Conservation (phyloP, 2,797 vertebrate genomes). For the Acanthurus tractus region DNA sequence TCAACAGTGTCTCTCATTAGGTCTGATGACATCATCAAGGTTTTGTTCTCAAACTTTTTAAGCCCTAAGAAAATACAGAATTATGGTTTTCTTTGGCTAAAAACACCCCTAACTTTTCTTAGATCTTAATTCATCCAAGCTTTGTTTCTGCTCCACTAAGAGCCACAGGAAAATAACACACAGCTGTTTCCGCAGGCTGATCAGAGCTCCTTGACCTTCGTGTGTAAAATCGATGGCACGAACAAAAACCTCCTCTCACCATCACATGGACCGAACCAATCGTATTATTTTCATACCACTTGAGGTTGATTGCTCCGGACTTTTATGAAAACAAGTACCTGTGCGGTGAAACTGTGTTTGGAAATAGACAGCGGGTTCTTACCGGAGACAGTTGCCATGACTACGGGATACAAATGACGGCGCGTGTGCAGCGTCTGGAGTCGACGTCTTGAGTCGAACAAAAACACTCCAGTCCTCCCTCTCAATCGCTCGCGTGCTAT, state of each 20-base stretch:
- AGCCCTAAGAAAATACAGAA: no score
- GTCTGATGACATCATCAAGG: no score
- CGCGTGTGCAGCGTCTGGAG: neutral
- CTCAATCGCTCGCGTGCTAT: conserved; percentile 5
- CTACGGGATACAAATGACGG: conserved; percentile 20
- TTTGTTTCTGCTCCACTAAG: no score
- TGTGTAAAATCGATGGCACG: neutral
- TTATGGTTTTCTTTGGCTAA: no score
- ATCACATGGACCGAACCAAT: neutral
- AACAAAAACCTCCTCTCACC: neutral
- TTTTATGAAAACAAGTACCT: conserved; percentile 6
- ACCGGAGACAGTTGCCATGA: conserved; percentile 19
- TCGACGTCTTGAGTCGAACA: neutral
- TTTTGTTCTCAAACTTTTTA: no score
- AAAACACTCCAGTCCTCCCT: neutral
- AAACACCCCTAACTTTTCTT: no score
- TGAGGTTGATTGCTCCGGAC: neutral
- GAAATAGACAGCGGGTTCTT: conserved; percentile 12
- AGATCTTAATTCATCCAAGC: no score
- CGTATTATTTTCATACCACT: neutral
- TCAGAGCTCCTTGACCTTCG: neutral
- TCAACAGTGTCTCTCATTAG: neutral
- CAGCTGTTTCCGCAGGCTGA: neutral
- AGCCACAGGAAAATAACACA: neutral
- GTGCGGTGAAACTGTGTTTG: conserved; percentile 1